Percentiles rank a stretch among this genome's conserved stretches.
These are phyloP conservation scores for Myripristis jacobus DNA, from an alignment of 2,797 vertebrate genomes.

Conservation along the genomic window DNA sequence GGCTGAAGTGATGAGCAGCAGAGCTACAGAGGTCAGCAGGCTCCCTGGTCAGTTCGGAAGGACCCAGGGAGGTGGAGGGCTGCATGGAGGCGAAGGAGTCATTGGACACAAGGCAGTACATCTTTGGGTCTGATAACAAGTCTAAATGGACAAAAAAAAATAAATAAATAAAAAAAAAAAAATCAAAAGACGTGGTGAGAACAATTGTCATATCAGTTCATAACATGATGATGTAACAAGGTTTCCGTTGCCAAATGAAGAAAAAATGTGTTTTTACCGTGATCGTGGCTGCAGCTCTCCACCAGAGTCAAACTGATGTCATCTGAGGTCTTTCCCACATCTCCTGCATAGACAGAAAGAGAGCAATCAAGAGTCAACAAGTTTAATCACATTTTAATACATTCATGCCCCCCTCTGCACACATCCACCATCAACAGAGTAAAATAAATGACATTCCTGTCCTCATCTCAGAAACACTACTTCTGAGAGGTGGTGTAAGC, in stretches of 20 bases:
- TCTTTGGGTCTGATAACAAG: constrained; percentile 93
- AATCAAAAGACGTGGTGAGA: neutral
- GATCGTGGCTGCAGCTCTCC: constrained; percentile 96
- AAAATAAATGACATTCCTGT: constrained; percentile 6
- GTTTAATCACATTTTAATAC: constrained; percentile 65
- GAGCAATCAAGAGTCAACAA: constrained; percentile 37
- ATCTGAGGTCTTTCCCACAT: constrained; percentile 92
- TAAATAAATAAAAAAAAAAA: constrained; percentile 15
- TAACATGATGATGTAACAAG: neutral
- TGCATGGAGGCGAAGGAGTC: constrained; percentile 98
- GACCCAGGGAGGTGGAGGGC: constrained; percentile 94
- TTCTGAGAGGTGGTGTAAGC: neutral
- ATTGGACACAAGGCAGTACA: constrained; percentile 95
- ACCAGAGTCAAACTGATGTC: constrained; percentile 96
- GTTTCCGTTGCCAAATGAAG: neutral
- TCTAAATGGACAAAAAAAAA: constrained; percentile 77
- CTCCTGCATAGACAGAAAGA: constrained; percentile 79
- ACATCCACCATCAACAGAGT: neutral
- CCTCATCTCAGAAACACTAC: constrained; percentile 1
- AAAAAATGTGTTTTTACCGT: constrained; percentile 80
- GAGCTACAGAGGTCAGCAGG: constrained; percentile 84
- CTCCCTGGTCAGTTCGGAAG: constrained; percentile 91
- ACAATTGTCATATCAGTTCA: neutral
- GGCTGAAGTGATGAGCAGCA: constrained; percentile 88
- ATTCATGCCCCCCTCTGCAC: constrained; percentile 23